Percentiles rank a stretch among this genome's conserved stretches.
These are phyloP conservation scores for Phrynocephalus versicolor DNA, from an alignment of 2,113 vertebrate species.

Conservation along the genomic window DNA sequence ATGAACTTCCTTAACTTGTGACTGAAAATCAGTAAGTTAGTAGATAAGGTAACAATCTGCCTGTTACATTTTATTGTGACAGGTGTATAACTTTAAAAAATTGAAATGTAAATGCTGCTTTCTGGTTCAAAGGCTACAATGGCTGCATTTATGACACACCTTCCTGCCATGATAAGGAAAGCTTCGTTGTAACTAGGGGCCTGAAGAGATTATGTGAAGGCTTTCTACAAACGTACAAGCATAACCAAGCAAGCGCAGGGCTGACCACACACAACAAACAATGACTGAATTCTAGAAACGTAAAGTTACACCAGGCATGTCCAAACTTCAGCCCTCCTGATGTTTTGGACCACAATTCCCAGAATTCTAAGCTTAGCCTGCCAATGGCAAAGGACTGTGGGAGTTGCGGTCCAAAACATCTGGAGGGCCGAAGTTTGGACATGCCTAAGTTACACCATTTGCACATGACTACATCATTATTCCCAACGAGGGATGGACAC, in stretches of 20 bases:
- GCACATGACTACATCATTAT: too few relatives aligned
- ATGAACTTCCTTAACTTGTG: slow-evolving; percentile 83
- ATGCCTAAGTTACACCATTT: neutral
- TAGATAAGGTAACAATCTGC: slow-evolving; percentile 87
- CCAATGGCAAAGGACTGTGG: too few relatives aligned
- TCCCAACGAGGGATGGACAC: too few relatives aligned
- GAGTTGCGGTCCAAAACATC: neutral
- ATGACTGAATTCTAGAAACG: too few relatives aligned
- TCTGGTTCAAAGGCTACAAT: slow-evolving; percentile 50
- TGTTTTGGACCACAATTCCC: too few relatives aligned
- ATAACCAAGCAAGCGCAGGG: neutral
- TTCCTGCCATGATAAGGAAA: slow-evolving; percentile 42
- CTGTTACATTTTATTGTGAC: slow-evolving; percentile 76
- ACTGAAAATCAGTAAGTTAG: slow-evolving; percentile 72
- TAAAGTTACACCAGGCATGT: too few relatives aligned
- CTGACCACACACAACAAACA: neutral
- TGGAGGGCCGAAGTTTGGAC: neutral
- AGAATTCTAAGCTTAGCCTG: too few relatives aligned
- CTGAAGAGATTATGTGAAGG: neutral
- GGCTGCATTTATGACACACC: slow-evolving; percentile 58
- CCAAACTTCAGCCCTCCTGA: too few relatives aligned
- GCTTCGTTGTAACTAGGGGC: neutral
- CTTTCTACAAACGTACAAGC: neutral
- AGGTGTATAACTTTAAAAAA: slow-evolving; percentile 82
- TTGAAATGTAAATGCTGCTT: slow-evolving; percentile 67